Evolutionary conservation across 2,888 invertebrate species (phyloP).

Genomic region (Flexamia atlantica): DNA sequence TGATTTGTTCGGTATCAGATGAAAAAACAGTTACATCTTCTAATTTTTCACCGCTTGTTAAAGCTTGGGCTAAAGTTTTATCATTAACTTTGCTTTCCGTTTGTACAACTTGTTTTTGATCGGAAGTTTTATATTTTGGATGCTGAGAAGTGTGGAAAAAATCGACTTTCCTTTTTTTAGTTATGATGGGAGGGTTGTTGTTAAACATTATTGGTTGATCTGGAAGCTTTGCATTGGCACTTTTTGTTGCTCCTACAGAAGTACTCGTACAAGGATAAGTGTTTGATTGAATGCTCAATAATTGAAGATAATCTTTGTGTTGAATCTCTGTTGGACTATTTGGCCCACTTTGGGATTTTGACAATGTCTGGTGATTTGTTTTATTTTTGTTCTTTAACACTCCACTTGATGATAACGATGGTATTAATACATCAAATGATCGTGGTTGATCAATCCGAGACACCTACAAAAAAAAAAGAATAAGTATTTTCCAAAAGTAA

Average conservation of each 20-base stretch:
- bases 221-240: neutral
- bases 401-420: neutral
- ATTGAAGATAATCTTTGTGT: no score
- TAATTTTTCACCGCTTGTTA: neutral
- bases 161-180: neutral
- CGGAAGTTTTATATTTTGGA: neutral
- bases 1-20: neutral
- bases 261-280: no score
- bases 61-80: neutral
- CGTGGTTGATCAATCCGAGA: neutral
- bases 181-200: neutral
- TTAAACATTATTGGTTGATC: neutral
- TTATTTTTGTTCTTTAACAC: neutral
- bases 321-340: no score
- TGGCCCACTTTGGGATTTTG: neutral
- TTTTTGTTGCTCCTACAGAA: no score
- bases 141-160: neutral
- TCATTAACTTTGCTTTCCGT: neutral
- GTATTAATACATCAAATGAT: neutral
- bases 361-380: neutral
- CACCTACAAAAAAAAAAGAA: neutral
- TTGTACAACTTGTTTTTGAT: neutral
- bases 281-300: no score
- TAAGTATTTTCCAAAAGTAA: neutral
- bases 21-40: neutral